Percentiles rank a stretch among this genome's conserved stretches.
Evolutionary conservation across 2,888 invertebrate species (phyloP).

Genomic region (Orchestes rusci): DNA sequence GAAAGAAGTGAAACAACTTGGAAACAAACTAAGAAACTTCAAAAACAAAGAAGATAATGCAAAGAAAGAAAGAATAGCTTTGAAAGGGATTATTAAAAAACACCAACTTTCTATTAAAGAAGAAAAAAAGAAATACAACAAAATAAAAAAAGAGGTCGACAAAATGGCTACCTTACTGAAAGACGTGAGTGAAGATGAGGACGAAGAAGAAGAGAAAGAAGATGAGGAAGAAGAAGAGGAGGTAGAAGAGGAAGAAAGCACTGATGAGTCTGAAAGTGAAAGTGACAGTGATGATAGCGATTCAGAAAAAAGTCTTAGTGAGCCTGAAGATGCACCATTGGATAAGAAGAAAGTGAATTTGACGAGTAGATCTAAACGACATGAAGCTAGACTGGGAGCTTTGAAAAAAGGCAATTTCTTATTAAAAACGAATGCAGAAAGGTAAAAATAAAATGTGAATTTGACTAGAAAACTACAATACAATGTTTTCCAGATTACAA

Average conservation of each 20-base stretch:
- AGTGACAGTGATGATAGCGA: constrained; percentile 57
- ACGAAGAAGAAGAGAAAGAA: constrained; percentile 54
- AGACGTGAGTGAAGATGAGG: constrained; percentile 63
- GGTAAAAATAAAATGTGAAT: too few species aligned
- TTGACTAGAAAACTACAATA: too few species aligned
- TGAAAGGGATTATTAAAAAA: constrained; percentile 75
- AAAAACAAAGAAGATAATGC: constrained; percentile 65
- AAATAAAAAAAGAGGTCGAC: constrained; percentile 79
- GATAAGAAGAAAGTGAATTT: constrained; percentile 62
- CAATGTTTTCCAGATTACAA: constrained; percentile 53
- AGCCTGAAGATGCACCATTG: constrained; percentile 57
- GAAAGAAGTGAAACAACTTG: constrained; percentile 58
- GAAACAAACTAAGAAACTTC: constrained; percentile 47
- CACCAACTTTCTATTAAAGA: constrained; percentile 70
- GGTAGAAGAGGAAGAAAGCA: constrained; percentile 55
- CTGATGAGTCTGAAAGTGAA: constrained; percentile 49
- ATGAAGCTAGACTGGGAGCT: constrained; percentile 71
- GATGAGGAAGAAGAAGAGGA: constrained; percentile 45
- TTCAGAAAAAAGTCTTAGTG: constrained; percentile 52
- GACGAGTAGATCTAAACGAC: constrained; percentile 58
- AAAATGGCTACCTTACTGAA: constrained; percentile 87
- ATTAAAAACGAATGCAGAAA: constrained; percentile 78
- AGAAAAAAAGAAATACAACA: constrained; percentile 76
- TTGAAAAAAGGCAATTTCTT: constrained; percentile 84
- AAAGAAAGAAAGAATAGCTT: constrained; percentile 68